Evolutionary conservation across 2,797 vertebrate species (phyloP), one percentile per base, ranked within the genome.

Genomic region (Fistularia commersonii): DNA sequence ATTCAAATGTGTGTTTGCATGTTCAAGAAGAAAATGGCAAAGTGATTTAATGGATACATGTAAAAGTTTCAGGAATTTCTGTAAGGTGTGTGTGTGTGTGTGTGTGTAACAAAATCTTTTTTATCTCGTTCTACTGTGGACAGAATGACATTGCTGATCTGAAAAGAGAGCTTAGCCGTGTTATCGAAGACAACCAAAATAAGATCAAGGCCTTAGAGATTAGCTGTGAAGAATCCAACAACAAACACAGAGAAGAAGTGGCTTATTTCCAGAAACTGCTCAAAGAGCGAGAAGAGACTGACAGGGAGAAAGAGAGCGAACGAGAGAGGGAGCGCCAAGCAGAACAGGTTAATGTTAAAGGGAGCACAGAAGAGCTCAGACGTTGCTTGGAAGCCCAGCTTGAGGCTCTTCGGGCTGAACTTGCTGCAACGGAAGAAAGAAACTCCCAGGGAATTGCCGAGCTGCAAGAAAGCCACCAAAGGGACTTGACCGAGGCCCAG

Each of bases 191-290:
- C 32, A 85, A 89, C 47, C 51, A 84, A 64, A 84, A 79, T 63
- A 88, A 91, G 82, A 86, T 92, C 39, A 72, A 89, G 74, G 66
- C 51, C 52, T 60, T 94, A 35, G 91, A 93, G 69, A 80, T 48
- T 55, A 87, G 87, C 56, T 77, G 95, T 40, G 69, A 74, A 57
- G 67, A 76, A 40, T 81, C 82, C 50, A 80, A 88, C 51, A 77
- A 45, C 60, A 93, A 88, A 77, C 85, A 93, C 55, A 84, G 72
- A 51, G 87, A 93, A 37, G 90, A 94, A 60, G 60, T 94, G 46
- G 57, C 78, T 60, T 64, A 57, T 60, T 85, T 96, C 48, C 89
- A 93, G 62, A 88, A 77, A 32, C 70, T 92, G 58, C 82, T 95
- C 42, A 87, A 91, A 61, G 93, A 92, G 57, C 83, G 87, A 42